phyloP scores from a whole-genome alignment of 2,797 vertebrate genomes.

The Sitta carolinensis region DNA sequence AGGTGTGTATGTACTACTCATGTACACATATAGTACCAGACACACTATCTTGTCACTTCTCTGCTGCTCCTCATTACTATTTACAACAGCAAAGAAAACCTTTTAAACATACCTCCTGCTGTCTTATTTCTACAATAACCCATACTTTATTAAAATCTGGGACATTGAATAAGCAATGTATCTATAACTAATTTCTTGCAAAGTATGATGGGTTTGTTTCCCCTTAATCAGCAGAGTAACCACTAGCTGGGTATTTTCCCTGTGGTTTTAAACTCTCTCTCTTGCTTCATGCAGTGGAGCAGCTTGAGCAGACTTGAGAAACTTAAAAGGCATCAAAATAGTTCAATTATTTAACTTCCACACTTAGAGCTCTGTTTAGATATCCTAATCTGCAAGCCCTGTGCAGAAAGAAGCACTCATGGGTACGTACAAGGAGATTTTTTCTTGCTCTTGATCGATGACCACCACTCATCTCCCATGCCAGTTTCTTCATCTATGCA shows the following conservation, averaged over 20 bases:
- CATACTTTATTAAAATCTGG: background rate
- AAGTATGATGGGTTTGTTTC: background rate
- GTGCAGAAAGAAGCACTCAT: background rate
- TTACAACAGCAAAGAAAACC: background rate
- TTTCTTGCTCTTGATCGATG: background rate
- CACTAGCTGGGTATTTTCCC: background rate
- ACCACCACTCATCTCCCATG: background rate
- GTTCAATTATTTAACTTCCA: background rate
- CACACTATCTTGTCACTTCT: background rate
- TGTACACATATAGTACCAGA: background rate
- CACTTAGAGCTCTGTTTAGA: background rate
- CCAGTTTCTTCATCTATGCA: fast-evolving
- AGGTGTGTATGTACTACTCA: too few relatives aligned
- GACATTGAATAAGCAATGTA: background rate
- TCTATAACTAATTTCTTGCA: background rate
- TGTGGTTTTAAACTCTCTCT: background rate
- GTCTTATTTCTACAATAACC: background rate
- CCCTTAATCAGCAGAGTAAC: background rate
- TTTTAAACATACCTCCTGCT: background rate
- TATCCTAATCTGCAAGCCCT: background rate
- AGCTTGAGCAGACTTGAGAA: background rate
- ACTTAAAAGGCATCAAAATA: background rate
- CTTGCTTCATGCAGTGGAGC: background rate
- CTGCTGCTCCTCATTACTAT: background rate
- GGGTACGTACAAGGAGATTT: fast-evolving